Evolutionary conservation across 2,888 invertebrate genomes (phyloP).

Genomic region (Agrilus mali): DNA sequence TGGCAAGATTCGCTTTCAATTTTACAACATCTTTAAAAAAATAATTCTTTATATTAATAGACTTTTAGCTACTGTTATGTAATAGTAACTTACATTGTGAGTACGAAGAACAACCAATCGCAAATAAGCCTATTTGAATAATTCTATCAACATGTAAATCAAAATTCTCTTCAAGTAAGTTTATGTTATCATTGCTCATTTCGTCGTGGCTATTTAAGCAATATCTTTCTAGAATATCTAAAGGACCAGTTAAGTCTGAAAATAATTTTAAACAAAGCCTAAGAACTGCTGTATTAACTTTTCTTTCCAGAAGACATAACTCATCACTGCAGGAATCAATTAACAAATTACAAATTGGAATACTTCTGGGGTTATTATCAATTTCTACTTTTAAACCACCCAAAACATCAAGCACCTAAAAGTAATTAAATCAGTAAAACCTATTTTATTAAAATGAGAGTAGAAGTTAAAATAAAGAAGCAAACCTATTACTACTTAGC

Average conservation of each 20-base stretch:
- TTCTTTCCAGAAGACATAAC: slow-evolving; percentile 49
- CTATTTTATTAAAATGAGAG: background rate
- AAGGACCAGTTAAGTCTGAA: slow-evolving; percentile 21
- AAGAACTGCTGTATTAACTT: slow-evolving; percentile 51
- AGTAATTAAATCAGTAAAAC: slow-evolving; percentile 5
- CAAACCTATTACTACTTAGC: no score
- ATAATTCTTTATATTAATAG: slow-evolving; percentile 1
- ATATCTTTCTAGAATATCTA: slow-evolving; percentile 21
- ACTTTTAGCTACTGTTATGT: slow-evolving; percentile 34
- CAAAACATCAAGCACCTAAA: slow-evolving; percentile 41
- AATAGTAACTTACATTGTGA: background rate
- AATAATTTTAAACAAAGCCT: slow-evolving; percentile 40
- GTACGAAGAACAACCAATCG: slow-evolving; percentile 45
- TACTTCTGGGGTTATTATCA: slow-evolving; percentile 34
- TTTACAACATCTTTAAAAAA: slow-evolving; percentile 42
- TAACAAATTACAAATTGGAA: slow-evolving; percentile 42
- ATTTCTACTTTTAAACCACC: slow-evolving; percentile 37
- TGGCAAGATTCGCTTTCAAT: slow-evolving; percentile 50
- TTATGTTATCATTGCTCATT: slow-evolving; percentile 39
- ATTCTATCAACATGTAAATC: slow-evolving; percentile 55
- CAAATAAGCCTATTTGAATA: slow-evolving; percentile 56
- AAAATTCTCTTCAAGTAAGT: slow-evolving; percentile 44
- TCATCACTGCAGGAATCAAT: slow-evolving; percentile 48
- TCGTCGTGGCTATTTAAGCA: slow-evolving; percentile 17
- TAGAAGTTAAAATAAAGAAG: background rate